Conservation (phyloP, 2,797 vertebrate genomes). For the Chaetodon trifasciatus region DNA sequence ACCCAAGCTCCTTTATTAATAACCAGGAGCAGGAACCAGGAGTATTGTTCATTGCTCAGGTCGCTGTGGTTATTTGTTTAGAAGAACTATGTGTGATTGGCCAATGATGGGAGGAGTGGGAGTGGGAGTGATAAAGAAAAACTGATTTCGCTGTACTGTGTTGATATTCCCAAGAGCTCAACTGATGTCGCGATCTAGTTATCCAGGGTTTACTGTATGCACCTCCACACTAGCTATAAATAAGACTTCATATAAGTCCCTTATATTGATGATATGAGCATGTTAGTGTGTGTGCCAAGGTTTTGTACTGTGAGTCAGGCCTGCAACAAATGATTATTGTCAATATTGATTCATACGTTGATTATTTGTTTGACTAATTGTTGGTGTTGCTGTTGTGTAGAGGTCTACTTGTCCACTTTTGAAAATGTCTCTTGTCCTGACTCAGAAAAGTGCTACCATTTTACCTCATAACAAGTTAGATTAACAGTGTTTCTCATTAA, state of each 20-base stretch:
- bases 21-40: background rate
- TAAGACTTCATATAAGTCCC: background rate
- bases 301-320: background rate
- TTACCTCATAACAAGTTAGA: background rate
- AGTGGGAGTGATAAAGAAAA: slow-evolving; percentile 66
- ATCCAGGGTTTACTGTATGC: no score
- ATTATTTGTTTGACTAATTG: background rate
- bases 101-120: slow-evolving; percentile 27
- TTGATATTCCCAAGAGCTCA: slow-evolving; percentile 14
- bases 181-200: slow-evolving; percentile 13
- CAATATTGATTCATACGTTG: background rate
- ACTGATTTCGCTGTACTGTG: slow-evolving; percentile 26
- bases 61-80: slow-evolving; percentile 20
- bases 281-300: background rate
- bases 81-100: slow-evolving; percentile 34
- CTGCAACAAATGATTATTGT: background rate
- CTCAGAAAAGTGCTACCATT: background rate
- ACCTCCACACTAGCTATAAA: slow-evolving; percentile 3
- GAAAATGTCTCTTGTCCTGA: background rate
- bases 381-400: background rate
- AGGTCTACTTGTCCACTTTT: background rate
- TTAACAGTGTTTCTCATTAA: background rate
- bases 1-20: slow-evolving; percentile 31
- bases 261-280: background rate
- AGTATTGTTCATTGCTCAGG: slow-evolving; percentile 29